Base-by-base conservation (phyloP, 2,797 vertebrate genomes). In the Diplodus sargus region DNA sequence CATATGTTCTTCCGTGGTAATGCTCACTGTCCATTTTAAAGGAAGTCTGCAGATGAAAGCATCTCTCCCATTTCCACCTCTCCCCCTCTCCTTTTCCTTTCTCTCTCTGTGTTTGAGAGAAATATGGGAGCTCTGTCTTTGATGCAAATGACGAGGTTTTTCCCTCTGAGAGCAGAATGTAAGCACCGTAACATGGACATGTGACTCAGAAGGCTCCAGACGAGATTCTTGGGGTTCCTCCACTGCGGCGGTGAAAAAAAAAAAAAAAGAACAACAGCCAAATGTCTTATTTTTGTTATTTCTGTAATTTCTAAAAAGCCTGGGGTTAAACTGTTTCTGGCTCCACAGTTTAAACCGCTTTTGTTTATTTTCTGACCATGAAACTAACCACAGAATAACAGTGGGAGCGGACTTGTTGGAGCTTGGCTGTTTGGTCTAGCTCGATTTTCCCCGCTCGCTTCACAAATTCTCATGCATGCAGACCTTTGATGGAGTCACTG, bases 281-380 rank as follows among this genome's bases (percentile, higher is more conserved):
- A 91, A 92, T 76, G 90, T 89, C 90, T 93, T 93, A 91, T 94
- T 95, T 94, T 93, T 94, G 93, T 94, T 95, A 90, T 94, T 94
- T 94, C 89, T 93, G 84, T 92, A 89, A 95, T 95, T 94, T 93
- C 85, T 88, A 85, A 93, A 93, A 94, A 88, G 86, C 92, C 90
- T 72, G 87, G 88, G 94, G 92, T 94, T 93, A 93, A 94, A 93
- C 92, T 86, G 84, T 95, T 94, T 91, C 92, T 92, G 94, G 93
- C 92, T 94, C 94, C 91, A 91, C 89, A 75, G 90, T 91, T 91
- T 85, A 87, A 94, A 93, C 93, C 91, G 20, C 92, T 88, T 92
- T 93, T 95, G 95, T 95, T 95, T 96, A 93, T 95, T 95, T 95
- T 95, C 91, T 95, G 91, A 95, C 93, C 93, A 95, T 95, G 93